These are phyloP conservation scores for Numenius phaeopus DNA, from an alignment of 2,797 vertebrate genomes.

Conservation along the genomic window DNA sequence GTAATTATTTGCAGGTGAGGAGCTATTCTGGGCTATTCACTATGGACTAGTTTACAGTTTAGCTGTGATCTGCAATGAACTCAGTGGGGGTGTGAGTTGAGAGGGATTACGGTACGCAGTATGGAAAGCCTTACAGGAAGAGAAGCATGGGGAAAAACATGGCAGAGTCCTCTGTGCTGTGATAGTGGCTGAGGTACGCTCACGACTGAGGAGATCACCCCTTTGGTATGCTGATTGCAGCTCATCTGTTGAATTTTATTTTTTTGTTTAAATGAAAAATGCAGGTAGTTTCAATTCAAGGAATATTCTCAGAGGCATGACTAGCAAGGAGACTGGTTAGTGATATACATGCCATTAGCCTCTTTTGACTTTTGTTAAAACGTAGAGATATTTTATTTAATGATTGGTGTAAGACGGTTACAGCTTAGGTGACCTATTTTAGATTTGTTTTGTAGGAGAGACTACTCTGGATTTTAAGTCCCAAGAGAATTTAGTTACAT, in stretches of 20 bases:
- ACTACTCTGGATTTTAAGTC: background rate
- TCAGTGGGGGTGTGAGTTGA: constrained; percentile 37
- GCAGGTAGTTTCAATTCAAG: background rate
- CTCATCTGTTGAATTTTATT: background rate
- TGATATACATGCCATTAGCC: background rate
- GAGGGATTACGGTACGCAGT: constrained; percentile 58
- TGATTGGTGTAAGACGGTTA: background rate
- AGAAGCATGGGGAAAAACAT: constrained; percentile 52
- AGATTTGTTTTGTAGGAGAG: background rate
- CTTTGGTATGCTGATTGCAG: background rate
- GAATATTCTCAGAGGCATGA: background rate
- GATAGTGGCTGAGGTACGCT: constrained; percentile 60
- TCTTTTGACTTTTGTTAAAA: background rate
- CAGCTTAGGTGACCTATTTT: background rate
- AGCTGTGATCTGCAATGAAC: constrained; percentile 62
- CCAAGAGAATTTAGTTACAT: background rate
- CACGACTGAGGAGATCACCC: background rate
- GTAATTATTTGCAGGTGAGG: constrained; percentile 54
- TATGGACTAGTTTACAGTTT: constrained; percentile 71
- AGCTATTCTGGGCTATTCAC: constrained; percentile 61
- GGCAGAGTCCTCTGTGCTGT: constrained; percentile 13
- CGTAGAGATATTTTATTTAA: background rate
- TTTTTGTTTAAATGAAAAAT: background rate
- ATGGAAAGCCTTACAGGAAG: constrained; percentile 53
- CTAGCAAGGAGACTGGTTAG: background rate